Evolutionary conservation across 2,797 vertebrate genomes (phyloP).

Genomic region (Megaceryle alcyon): DNA sequence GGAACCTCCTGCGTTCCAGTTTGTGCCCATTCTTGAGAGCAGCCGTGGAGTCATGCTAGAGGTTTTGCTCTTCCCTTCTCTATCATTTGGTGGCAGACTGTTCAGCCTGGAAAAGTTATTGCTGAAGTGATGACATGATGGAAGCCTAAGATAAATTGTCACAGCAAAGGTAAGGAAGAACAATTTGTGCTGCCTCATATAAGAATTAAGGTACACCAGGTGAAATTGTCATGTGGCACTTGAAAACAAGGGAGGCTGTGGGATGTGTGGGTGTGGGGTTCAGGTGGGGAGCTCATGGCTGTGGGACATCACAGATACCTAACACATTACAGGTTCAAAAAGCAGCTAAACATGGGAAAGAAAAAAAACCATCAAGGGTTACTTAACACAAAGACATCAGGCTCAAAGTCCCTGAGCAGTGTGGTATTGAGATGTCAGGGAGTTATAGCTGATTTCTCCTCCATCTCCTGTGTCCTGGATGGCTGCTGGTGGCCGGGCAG

Average conservation of each 20-base stretch:
- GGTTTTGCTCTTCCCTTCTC: neutral
- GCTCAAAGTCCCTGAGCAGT: neutral
- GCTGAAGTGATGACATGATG: neutral
- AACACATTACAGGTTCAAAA: neutral
- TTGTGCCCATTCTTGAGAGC: neutral
- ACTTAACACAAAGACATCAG: neutral
- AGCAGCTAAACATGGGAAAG: neutral
- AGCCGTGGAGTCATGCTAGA: neutral
- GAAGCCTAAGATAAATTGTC: neutral
- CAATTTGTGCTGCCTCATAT: neutral
- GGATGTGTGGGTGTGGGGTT: neutral
- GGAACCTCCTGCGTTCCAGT: neutral
- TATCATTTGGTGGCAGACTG: neutral
- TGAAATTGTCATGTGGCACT: neutral
- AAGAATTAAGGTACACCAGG: neutral
- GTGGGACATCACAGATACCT: accelerated
- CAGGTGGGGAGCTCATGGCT: neutral
- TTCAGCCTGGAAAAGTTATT: neutral
- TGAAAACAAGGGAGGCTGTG: neutral
- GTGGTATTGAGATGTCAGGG: neutral
- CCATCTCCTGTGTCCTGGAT: no score
- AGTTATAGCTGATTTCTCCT: neutral
- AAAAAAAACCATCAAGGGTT: neutral
- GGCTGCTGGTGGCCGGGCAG: neutral
- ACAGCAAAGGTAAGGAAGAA: neutral